These are phyloP conservation scores for Bombus waltoni DNA, from an alignment of 1,140 invertebrate genomes.

Conservation along the genomic window DNA sequence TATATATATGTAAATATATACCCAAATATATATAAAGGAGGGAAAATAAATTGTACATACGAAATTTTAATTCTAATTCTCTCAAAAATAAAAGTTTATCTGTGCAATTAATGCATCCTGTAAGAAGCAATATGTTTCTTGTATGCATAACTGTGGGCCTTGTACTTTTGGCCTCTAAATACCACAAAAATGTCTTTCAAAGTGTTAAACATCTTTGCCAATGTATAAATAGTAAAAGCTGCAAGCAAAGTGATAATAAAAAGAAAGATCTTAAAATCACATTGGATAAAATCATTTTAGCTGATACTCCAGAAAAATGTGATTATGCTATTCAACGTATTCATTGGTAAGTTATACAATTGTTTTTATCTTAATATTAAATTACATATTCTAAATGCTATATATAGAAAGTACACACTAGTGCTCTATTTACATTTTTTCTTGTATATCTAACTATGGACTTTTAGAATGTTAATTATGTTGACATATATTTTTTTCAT, in stretches of 20 bases:
- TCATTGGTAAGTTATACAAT: slow-evolving; percentile 70
- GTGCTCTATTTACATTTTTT: slow-evolving; percentile 28
- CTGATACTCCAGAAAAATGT: slow-evolving; percentile 78
- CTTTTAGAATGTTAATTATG: neutral
- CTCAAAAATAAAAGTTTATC: slow-evolving; percentile 22
- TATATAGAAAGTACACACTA: neutral
- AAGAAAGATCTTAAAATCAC: slow-evolving; percentile 65
- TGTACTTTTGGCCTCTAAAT: slow-evolving; percentile 78
- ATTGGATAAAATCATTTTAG: slow-evolving; percentile 77
- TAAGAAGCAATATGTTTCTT: slow-evolving; percentile 75
- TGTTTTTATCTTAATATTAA: neutral
- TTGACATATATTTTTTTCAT: neutral
- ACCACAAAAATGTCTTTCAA: slow-evolving; percentile 77
- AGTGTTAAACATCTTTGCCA: slow-evolving; percentile 76
- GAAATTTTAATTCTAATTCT: slow-evolving; percentile 39
- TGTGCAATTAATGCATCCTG: slow-evolving; percentile 66
- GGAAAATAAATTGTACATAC: slow-evolving; percentile 50
- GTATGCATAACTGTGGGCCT: slow-evolving; percentile 78
- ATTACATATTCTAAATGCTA: neutral
- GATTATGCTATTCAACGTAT: slow-evolving; percentile 80
- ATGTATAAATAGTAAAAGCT: slow-evolving; percentile 64
- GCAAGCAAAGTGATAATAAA: slow-evolving; percentile 39
- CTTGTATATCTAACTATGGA: neutral
- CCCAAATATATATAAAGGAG: slow-evolving; percentile 8
- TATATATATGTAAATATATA: slow-evolving; percentile 3